Evolutionary conservation across 2,797 vertebrate species (phyloP).

Genomic region (Peromyscus attwateri): DNA sequence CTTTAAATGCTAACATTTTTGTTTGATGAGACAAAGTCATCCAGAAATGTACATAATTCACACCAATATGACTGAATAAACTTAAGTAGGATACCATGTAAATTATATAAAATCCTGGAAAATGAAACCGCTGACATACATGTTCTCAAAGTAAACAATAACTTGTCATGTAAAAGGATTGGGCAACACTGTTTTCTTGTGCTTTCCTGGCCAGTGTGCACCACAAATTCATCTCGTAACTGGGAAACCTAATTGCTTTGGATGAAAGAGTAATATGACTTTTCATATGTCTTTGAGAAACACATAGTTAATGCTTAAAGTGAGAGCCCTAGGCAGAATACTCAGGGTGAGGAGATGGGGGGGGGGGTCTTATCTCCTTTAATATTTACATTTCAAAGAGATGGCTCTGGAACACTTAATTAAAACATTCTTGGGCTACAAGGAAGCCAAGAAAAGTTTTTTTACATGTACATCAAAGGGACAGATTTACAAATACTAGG

Average conservation of each 20-base stretch:
- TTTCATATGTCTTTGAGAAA: background rate
- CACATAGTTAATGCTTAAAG: background rate
- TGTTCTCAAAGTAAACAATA: background rate
- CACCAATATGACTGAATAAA: background rate
- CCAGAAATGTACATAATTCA: background rate
- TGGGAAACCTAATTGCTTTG: background rate
- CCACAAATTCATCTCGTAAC: background rate
- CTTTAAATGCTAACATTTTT: background rate
- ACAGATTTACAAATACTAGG: background rate
- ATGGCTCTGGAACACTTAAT: background rate
- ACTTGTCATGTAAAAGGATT: background rate
- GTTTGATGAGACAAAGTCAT: background rate
- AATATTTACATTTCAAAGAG: conserved; percentile 38
- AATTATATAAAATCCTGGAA: background rate
- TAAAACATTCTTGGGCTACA: background rate
- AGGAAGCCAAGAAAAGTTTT: background rate
- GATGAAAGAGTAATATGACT: background rate
- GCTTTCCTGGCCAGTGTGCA: background rate
- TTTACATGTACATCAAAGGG: background rate
- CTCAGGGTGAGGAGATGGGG: background rate
- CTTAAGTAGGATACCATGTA: background rate
- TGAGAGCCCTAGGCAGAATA: background rate
- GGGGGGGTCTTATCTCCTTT: background rate
- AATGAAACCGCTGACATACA: background rate
- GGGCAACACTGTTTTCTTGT: background rate